These are phyloP conservation scores for Brachyptera putata DNA, from an alignment of 2,888 invertebrate species.

Conservation along the genomic window DNA sequence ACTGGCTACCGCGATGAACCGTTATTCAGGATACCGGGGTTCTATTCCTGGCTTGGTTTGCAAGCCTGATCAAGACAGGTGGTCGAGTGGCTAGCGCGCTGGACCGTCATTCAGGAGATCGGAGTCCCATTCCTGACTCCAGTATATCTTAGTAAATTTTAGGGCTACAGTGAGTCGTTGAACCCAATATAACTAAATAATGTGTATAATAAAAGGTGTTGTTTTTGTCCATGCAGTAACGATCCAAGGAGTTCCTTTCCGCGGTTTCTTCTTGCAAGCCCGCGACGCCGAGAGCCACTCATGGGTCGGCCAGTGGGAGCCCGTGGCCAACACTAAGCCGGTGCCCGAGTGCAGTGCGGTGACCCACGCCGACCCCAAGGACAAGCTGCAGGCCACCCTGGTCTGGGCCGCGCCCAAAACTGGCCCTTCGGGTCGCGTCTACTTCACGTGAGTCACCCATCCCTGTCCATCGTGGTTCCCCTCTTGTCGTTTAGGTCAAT, in stretches of 20 bases:
- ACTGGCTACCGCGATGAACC: too few species aligned
- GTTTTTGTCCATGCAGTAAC: slow-evolving; percentile 56
- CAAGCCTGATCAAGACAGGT: too few species aligned
- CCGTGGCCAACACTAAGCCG: slow-evolving; percentile 67
- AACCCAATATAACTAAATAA: background rate
- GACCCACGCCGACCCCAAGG: slow-evolving; percentile 72
- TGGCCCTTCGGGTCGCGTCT: slow-evolving; percentile 60
- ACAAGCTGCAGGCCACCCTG: slow-evolving; percentile 67
- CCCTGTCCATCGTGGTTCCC: background rate
- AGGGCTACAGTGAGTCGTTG: background rate
- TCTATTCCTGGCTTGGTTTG: too few species aligned
- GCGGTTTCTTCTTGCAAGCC: slow-evolving; percentile 81
- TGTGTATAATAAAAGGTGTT: too few species aligned
- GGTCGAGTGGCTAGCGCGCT: too few species aligned
- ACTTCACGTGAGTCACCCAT: slow-evolving; percentile 73
- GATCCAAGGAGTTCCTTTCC: slow-evolving; percentile 57
- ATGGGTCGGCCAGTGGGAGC: slow-evolving; percentile 72
- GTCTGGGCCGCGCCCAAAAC: slow-evolving; percentile 70
- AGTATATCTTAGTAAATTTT: too few species aligned
- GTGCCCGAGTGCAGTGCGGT: slow-evolving; percentile 76
- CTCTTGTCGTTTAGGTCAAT: background rate
- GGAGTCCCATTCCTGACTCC: too few species aligned
- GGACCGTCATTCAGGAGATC: too few species aligned
- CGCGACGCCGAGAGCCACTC: slow-evolving; percentile 65
- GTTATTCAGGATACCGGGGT: too few species aligned